A percentile compares a stretch with the other conserved stretches of the same genome.
phyloP scores from a whole-genome alignment of 2,113 vertebrate species.

The Calyptommatus sinebrachiatus region DNA sequence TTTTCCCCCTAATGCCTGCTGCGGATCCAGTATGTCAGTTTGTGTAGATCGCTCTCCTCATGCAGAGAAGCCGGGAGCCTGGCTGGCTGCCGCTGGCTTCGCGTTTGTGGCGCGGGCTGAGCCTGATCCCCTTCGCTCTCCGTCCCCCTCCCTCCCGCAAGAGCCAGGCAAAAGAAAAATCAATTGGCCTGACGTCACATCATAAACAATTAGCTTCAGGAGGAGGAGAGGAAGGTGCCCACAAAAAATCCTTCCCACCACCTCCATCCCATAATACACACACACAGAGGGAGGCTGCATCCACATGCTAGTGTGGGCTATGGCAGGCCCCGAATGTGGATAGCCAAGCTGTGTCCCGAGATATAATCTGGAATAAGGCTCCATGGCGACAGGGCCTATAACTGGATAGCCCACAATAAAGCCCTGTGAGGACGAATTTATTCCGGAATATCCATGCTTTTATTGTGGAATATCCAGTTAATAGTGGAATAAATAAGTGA shows the following conservation, averaged over 20 bases:
- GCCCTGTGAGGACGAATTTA: no score
- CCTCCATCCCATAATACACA: no score
- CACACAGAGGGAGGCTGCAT: no score
- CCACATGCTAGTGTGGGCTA: no score
- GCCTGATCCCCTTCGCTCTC: constrained; percentile 5
- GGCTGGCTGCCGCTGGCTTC: background rate
- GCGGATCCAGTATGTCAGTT: background rate
- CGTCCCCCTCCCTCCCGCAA: background rate
- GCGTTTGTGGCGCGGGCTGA: background rate
- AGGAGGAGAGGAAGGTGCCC: constrained; percentile 48
- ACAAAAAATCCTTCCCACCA: constrained; percentile 21
- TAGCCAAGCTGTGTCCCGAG: no score
- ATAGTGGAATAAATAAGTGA: no score
- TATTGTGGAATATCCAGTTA: no score
- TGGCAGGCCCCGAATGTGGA: no score
- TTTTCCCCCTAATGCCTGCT: background rate
- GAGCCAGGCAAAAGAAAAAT: constrained; percentile 41
- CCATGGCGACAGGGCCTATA: no score
- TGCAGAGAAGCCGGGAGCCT: background rate
- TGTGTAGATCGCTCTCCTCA: background rate
- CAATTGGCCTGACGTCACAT: constrained; percentile 59
- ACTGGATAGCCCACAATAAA: no score
- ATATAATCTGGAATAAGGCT: no score
- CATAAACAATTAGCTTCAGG: constrained; percentile 50
- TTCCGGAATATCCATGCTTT: no score